These are phyloP conservation scores for Parnassius mnemosyne DNA, from an alignment of 2,888 invertebrate genomes.

Conservation along the genomic window DNA sequence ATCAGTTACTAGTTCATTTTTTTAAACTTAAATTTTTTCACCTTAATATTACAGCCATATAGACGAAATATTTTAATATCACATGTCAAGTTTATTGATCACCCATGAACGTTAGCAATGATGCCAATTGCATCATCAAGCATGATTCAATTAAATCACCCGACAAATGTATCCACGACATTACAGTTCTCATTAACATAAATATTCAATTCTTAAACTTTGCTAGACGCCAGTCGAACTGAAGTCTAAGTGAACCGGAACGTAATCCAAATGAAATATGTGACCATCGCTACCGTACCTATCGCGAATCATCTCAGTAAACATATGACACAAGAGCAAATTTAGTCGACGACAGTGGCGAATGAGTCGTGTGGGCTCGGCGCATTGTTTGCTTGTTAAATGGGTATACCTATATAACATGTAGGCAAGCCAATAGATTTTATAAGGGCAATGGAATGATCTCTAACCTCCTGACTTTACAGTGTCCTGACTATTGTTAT, in stretches of 20 bases:
- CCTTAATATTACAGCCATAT: too few relatives aligned
- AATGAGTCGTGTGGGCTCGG: slow-evolving; percentile 64
- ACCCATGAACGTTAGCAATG: slow-evolving; percentile 1
- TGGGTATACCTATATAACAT: slow-evolving; percentile 40
- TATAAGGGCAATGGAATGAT: slow-evolving; percentile 63
- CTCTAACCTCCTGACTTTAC: slow-evolving; percentile 58
- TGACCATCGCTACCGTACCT: slow-evolving; percentile 30
- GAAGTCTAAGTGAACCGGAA: slow-evolving; percentile 52
- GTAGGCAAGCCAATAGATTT: slow-evolving; percentile 40
- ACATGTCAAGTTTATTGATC: too few relatives aligned
- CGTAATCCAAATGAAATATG: slow-evolving; percentile 40
- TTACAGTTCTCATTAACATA: slow-evolving; percentile 45
- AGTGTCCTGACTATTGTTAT: slow-evolving; percentile 52
- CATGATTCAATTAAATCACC: slow-evolving; percentile 16
- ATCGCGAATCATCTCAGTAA: slow-evolving; percentile 41
- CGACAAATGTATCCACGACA: slow-evolving; percentile 29
- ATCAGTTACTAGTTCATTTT: slow-evolving; percentile 27
- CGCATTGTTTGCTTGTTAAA: slow-evolving; percentile 58
- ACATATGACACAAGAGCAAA: slow-evolving; percentile 50
- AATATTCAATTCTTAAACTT: slow-evolving; percentile 45
- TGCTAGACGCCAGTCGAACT: slow-evolving; percentile 36
- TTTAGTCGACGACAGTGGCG: slow-evolving; percentile 54
- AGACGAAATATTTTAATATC: neutral
- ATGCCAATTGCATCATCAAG: slow-evolving; percentile 23
- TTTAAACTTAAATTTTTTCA: too few relatives aligned